Conservation (phyloP, 2,797 vertebrate species). For the Amazona finschi region DNA sequence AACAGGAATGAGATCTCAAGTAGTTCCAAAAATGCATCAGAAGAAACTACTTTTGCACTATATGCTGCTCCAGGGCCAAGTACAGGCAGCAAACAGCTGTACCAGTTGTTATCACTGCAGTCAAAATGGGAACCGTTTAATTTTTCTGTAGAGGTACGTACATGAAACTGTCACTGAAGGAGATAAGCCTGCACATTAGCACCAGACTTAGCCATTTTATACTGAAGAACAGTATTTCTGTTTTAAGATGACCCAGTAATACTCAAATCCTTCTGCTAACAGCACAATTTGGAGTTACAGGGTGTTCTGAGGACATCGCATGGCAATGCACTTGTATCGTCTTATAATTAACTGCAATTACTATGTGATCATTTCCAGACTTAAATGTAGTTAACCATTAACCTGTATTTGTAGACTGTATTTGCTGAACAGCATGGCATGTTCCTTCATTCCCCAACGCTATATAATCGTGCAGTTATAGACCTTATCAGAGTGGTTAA, state of each 20-base stretch:
- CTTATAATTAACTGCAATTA: constrained; percentile 43
- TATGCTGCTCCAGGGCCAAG: rapidly evolving
- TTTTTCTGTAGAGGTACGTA: background rate
- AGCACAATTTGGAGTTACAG: background rate
- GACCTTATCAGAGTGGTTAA: background rate
- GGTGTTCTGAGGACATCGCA: background rate
- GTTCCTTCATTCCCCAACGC: background rate
- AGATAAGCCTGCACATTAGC: rapidly evolving
- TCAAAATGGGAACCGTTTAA: background rate
- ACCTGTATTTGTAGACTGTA: constrained; percentile 11
- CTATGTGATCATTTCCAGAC: background rate
- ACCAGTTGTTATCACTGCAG: background rate
- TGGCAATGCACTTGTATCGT: background rate
- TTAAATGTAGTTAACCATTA: constrained; percentile 41
- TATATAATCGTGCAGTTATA: background rate
- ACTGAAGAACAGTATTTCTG: background rate
- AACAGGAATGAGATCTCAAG: background rate
- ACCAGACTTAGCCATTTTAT: background rate
- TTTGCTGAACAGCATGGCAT: constrained; percentile 14
- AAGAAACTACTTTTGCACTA: background rate
- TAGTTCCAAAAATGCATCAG: background rate
- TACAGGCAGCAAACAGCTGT: background rate
- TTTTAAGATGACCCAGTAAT: background rate
- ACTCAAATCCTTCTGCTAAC: background rate
- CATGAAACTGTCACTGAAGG: background rate